Conservation (phyloP, 2,888 invertebrate species). For the Temnothorax rugatulus region DNA sequence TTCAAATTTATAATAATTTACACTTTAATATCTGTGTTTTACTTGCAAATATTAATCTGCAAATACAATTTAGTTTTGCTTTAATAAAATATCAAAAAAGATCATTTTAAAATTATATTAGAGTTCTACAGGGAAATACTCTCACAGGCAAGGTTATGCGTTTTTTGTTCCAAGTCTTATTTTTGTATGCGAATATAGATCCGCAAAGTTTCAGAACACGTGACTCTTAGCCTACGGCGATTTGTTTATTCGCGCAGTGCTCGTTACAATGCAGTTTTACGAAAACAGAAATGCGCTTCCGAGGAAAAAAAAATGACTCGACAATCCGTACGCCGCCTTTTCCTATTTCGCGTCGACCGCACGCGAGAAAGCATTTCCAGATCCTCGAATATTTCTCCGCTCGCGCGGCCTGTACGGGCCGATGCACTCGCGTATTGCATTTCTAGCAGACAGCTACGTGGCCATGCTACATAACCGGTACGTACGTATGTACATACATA, state of each 20-base stretch:
- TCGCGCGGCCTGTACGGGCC: constrained; percentile 31
- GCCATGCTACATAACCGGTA: constrained; percentile 34
- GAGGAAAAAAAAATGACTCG: constrained; percentile 38
- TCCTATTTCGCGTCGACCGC: constrained; percentile 42
- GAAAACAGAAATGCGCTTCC: background rate
- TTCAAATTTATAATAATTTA: background rate
- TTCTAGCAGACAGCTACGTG: constrained; percentile 55
- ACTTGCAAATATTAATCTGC: background rate
- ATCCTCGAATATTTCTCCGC: constrained; percentile 52
- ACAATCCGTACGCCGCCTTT: constrained; percentile 30
- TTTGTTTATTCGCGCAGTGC: background rate
- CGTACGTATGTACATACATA: constrained; percentile 32
- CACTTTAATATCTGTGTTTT: no score
- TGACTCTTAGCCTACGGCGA: background rate
- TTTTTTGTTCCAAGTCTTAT: background rate
- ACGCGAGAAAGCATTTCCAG: constrained; percentile 56
- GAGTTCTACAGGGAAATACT: background rate
- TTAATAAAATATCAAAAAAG: background rate
- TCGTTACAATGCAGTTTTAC: constrained; percentile 33
- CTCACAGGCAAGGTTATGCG: background rate
- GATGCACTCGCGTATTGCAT: constrained; percentile 58
- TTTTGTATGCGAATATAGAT: background rate
- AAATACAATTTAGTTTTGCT: background rate
- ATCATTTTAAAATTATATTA: constrained; percentile 2
- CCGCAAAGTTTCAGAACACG: background rate